Evolutionary conservation across 2,888 invertebrate genomes (phyloP).

Genomic region (Panopea generosa): DNA sequence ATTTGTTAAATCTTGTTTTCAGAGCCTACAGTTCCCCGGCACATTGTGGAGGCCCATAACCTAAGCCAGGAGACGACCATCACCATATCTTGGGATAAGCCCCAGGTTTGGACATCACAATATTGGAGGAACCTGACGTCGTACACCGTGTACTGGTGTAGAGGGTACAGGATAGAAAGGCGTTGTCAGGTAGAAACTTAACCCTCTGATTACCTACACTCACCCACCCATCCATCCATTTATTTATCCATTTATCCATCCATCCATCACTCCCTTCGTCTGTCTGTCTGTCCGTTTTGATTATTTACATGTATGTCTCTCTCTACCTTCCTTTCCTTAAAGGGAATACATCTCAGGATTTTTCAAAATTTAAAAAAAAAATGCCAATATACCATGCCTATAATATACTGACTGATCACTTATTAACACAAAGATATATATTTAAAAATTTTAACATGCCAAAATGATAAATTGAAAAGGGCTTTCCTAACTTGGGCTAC

Average conservation of each 20-base stretch:
- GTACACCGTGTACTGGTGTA: slow-evolving; percentile 68
- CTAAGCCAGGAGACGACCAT: slow-evolving; percentile 20
- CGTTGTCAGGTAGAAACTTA: slow-evolving; percentile 53
- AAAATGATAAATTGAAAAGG: too few relatives aligned
- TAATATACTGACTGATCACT: too few relatives aligned
- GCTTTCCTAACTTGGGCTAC: too few relatives aligned
- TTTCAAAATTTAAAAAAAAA: too few relatives aligned
- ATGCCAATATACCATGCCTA: too few relatives aligned
- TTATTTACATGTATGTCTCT: too few relatives aligned
- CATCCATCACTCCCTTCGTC: neutral
- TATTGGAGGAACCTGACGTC: slow-evolving; percentile 52
- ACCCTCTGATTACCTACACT: neutral
- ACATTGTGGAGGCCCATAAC: slow-evolving; percentile 51
- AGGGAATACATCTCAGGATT: too few relatives aligned
- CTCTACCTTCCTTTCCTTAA: too few relatives aligned
- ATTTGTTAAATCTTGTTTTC: slow-evolving; percentile 3
- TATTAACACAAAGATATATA: too few relatives aligned
- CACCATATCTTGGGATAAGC: slow-evolving; percentile 31
- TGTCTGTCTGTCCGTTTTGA: neutral
- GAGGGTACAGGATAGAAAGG: slow-evolving; percentile 40
- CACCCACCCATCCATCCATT: too few relatives aligned
- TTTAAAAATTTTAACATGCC: too few relatives aligned
- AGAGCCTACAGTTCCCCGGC: slow-evolving; percentile 54
- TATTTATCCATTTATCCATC: too few relatives aligned
- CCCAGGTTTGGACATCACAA: slow-evolving; percentile 3